Conservation (phyloP, 2,797 vertebrate species). For the Pogonophryne albipinna region DNA sequence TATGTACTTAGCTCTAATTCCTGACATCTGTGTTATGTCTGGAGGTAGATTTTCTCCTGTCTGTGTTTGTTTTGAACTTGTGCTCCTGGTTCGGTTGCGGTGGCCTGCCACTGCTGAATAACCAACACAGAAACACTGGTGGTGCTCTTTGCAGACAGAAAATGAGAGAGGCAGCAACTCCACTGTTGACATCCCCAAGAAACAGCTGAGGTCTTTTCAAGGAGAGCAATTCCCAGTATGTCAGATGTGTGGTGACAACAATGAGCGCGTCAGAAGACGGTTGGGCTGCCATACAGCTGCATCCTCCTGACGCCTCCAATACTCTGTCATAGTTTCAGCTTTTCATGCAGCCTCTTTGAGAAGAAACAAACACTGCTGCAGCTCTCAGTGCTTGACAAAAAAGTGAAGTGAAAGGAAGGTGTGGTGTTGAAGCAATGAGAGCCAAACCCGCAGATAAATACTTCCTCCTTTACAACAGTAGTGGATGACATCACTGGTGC, state of each 20-base stretch:
- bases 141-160: conserved; percentile 45
- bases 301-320: conserved; percentile 62
- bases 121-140: conserved; percentile 47
- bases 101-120: conserved; percentile 38
- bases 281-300: conserved; percentile 60
- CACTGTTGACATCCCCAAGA: conserved; percentile 40
- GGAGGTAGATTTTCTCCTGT: not conserved
- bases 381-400: conserved; percentile 32
- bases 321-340: conserved; percentile 46
- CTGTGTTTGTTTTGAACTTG: conserved; percentile 42
- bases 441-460: conserved; percentile 30
- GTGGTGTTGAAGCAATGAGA: conserved; percentile 46
- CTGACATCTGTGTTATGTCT: conserved; percentile 22
- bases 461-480: conserved; percentile 51
- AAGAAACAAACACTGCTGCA: conserved; percentile 22
- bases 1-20: conserved; percentile 35
- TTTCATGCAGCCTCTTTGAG: conserved; percentile 40
- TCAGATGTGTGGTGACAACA: conserved; percentile 48
- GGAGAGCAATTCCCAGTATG: conserved; percentile 49
- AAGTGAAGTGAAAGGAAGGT: conserved; percentile 62
- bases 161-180: conserved; percentile 49
- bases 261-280: conserved; percentile 42
- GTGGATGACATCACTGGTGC: conserved; percentile 55
- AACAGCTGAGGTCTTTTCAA: conserved; percentile 35
- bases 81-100: conserved; percentile 20